Evolutionary conservation across 2,797 vertebrate species (phyloP), one percentile per base, ranked within the genome.

Genomic region (Neosilurus hyrtlii): DNA sequence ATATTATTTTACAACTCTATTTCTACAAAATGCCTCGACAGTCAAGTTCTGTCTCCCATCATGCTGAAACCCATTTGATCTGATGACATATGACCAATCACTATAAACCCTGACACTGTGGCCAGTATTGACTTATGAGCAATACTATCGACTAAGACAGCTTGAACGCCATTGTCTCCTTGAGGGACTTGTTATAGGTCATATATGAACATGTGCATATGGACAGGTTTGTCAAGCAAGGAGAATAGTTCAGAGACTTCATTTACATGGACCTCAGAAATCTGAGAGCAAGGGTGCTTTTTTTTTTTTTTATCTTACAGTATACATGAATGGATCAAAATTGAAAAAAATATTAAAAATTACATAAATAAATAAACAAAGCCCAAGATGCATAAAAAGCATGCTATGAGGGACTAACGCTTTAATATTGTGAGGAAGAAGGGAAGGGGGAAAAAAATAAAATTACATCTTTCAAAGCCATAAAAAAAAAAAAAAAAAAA

Each of bases 111-210:
- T 78, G 74, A 54, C 82, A 77, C 35, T 35, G 56, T 35, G 35
- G 51, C 26, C 82, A 70, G 15, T 79, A 83, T 71, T 83, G 82
- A 83, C 82, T 62, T 71, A 79, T 30, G 57, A 74, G 78, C 52
- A 67, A 35, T 67, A 59, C 18, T 79, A 83, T 83, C 72, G 67
- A 83, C 43, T 79, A 74, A 0, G 81, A 57, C 59, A 63, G 51
- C 35, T 83, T 79, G 79, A 78, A 63, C 8, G 0, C 56, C 20
- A 20, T 70, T 62, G 75, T 72, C 82, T 72, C 67, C 66, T 63
- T 79, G 56, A 80, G 54, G 24, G 54, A 68, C 77, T n/a, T 52
- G 4, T 78, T 68, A 30, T 56, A 80, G 83, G 83, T 59, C 83
- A 84, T 35, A 59, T 14, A 59, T n/a, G 51, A 51, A 65, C 35